Conservation (phyloP, 2,888 invertebrate genomes). For the Oscheius onirici region DNA sequence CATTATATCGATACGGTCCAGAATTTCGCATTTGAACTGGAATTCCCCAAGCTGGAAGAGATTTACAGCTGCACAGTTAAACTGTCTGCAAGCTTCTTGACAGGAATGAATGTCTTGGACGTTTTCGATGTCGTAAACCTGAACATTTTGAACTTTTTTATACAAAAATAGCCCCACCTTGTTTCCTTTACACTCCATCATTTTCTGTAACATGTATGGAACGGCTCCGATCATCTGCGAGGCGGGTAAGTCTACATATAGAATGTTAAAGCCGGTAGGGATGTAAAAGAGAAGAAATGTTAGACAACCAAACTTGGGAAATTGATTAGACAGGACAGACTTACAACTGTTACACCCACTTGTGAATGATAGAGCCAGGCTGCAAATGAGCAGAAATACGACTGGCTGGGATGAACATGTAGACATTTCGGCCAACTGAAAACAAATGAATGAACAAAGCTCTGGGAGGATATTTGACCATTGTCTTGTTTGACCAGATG, state of each 20-base stretch:
- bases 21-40: slow-evolving; percentile 60
- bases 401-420: neutral
- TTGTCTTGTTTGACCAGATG: neutral
- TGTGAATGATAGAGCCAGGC: slow-evolving; percentile 18
- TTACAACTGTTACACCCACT: slow-evolving; percentile 33
- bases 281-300: neutral
- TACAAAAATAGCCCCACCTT: slow-evolving; percentile 35
- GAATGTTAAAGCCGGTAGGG: neutral
- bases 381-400: neutral
- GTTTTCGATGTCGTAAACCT: slow-evolving; percentile 28
- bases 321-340: slow-evolving; percentile 27
- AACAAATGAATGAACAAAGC: neutral
- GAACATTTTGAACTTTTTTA: neutral
- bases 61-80: slow-evolving; percentile 68
- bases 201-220: slow-evolving; percentile 63
- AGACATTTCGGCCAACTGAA: slow-evolving; percentile 1
- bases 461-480: neutral
- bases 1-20: slow-evolving; percentile 39
- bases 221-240: slow-evolving; percentile 62
- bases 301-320: slow-evolving; percentile 5
- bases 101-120: slow-evolving; percentile 69
- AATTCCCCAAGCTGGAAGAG: slow-evolving; percentile 67
- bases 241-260: slow-evolving; percentile 65
- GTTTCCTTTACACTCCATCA: slow-evolving; percentile 67
- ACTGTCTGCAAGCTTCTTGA: slow-evolving; percentile 68